Base-by-base conservation (phyloP, 2,888 invertebrate species). In the Epinotia brunnichana region DNA sequence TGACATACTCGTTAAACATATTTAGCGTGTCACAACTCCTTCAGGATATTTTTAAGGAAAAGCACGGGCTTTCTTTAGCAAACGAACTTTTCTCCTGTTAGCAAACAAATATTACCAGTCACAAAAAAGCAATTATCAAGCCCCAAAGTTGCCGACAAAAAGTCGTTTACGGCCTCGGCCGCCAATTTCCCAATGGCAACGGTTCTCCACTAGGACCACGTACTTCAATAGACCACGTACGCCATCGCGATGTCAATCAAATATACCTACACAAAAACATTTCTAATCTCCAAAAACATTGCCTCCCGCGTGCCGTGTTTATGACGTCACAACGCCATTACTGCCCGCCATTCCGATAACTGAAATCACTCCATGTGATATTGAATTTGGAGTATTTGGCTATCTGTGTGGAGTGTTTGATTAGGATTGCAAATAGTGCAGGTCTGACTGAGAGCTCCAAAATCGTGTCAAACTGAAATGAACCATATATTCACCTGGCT, bases 351-450 rank as follows among this genome's bases (percentile, higher is more conserved):
- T 39, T 10, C 39, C 35, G 59, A 59, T 59, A 59, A n/a, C 5
- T 57, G 57, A 35, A 35, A 35, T 35, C 35, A 19, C 59, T 35
- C 39, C 59, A 19, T n/a, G 48, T n/a, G 48, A 48, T 59, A 59
- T 59, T 59, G 59, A 13, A 59, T 39, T 57, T 57, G 57, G 24
- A 59, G 59, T 59, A 59, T 59, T 59, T 35, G 59, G 35, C 59
- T 59, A 59, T 59, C 35, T 39, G 19, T 57, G 15, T 41, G 17
- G 39, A 60, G 60, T 60, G 39, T 60, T 41, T 60, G 60, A 41
- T 60, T 60, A 60, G 60, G 39, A 19, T 13, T 41, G 39, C 60
- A 60, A 59, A 59, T 60, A 39, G 60, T 60, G 60, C 60, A 60
- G n/a, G 48, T n/a, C 48, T 15, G 11, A 44, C 13, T 9, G 35